phyloP scores from a whole-genome alignment of 1,140 invertebrate genomes.

The Drosophila carrolli region DNA sequence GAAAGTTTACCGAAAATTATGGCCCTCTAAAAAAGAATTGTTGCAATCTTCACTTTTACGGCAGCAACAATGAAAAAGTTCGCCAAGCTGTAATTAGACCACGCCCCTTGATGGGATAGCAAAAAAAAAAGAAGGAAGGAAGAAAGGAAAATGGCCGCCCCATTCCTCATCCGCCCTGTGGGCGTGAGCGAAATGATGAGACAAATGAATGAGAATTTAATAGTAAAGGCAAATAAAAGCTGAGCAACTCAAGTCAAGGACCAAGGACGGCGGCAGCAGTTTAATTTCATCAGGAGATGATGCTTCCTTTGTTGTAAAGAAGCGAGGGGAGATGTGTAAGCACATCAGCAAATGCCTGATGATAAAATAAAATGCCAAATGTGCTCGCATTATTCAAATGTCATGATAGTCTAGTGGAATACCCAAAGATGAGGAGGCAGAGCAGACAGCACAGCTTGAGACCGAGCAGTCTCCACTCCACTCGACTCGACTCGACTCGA shows the following conservation, averaged over 20 bases:
- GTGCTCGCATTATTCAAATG: constrained; percentile 80
- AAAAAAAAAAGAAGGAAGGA: constrained; percentile 5
- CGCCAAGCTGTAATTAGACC: constrained; percentile 65
- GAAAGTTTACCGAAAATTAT: constrained; percentile 55
- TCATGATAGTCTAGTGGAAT: constrained; percentile 70
- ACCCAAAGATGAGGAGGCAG: constrained; percentile 8
- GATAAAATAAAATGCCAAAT: constrained; percentile 82
- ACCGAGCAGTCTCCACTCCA: constrained; percentile 2
- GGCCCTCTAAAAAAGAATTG: constrained; percentile 48
- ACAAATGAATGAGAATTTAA: constrained; percentile 70
- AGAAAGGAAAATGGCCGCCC: constrained; percentile 20
- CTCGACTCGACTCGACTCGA: background rate
- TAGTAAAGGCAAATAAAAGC: constrained; percentile 71
- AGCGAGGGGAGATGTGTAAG: constrained; percentile 35
- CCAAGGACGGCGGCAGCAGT: constrained; percentile 44
- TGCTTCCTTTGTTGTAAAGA: constrained; percentile 34
- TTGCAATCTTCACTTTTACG: constrained; percentile 54
- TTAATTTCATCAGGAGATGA: constrained; percentile 70
- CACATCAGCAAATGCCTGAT: constrained; percentile 77
- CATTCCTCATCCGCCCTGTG: constrained; percentile 34
- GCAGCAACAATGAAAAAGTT: constrained; percentile 63
- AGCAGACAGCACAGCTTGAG: constrained; percentile 30
- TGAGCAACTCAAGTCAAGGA: constrained; percentile 40
- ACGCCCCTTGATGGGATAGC: constrained; percentile 25
- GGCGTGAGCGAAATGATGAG: constrained; percentile 58